Evolutionary conservation across 92 coral and sea anemone genomes (phyloP).

Genomic region (Umimayanthus chanpuru): DNA sequence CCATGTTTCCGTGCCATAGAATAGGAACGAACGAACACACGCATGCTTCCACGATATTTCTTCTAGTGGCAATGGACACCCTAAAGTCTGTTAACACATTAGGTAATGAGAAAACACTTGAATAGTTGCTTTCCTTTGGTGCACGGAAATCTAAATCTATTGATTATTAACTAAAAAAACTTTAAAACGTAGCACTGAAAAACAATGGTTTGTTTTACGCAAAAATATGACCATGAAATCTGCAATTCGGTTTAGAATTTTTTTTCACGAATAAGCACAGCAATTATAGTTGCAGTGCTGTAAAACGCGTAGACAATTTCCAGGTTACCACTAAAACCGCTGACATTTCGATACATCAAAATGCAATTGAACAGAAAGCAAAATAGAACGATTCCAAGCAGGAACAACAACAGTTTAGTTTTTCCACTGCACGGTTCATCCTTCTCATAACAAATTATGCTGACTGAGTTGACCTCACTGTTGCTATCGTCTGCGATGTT

Average conservation of each 20-base stretch:
- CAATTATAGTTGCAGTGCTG: slow-evolving; percentile 11
- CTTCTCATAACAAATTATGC: neutral
- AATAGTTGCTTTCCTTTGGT: no score
- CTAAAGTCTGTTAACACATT: no score
- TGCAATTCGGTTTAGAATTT: neutral
- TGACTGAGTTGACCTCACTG: neutral
- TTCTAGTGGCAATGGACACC: no score
- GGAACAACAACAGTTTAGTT: neutral
- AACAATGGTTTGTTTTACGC: neutral
- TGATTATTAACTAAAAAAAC: no score
- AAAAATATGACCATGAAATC: neutral
- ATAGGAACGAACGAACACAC: no score
- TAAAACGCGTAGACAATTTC: slow-evolving; percentile 14
- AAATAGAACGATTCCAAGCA: neutral
- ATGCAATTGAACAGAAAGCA: neutral
- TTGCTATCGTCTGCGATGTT: neutral
- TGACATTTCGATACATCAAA: neutral
- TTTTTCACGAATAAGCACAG: slow-evolving; percentile 12
- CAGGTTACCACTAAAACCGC: neutral
- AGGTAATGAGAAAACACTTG: no score
- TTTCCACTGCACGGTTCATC: neutral
- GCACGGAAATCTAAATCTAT: no score
- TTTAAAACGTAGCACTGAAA: no score
- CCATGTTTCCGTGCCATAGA: no score
- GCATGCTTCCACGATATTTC: no score